A percentile compares a stretch with the other conserved stretches of the same genome.
These are phyloP conservation scores for Muscina levida DNA, from an alignment of 2,888 invertebrate genomes.

Conservation along the genomic window DNA sequence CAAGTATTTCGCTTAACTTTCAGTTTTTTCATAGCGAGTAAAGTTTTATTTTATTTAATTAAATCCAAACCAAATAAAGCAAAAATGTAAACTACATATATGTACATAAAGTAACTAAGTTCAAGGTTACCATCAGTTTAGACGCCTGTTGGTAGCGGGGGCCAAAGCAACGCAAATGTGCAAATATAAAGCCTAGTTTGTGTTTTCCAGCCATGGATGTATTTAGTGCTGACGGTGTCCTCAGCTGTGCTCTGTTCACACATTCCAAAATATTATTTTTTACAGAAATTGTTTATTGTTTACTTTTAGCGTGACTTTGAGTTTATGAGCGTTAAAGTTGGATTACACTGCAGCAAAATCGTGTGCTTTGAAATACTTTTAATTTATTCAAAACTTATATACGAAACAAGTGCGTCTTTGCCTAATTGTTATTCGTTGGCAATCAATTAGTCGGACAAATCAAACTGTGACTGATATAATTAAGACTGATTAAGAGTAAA, in stretches of 20 bases:
- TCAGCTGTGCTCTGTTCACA: too few species aligned
- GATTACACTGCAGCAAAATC: too few species aligned
- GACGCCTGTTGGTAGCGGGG: background rate
- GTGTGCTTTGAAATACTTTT: too few species aligned
- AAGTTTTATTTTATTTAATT: background rate
- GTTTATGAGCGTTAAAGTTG: background rate
- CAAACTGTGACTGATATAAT: too few species aligned
- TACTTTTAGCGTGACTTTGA: background rate
- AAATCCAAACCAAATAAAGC: background rate
- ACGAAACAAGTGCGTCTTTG: too few species aligned
- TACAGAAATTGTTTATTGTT: background rate
- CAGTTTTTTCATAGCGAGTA: constrained; percentile 1
- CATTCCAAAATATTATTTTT: constrained; percentile 10
- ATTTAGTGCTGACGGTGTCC: background rate
- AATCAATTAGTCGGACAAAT: too few species aligned
- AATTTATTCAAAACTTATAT: too few species aligned
- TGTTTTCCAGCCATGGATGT: background rate
- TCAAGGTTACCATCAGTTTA: constrained; percentile 31
- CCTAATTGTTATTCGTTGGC: too few species aligned
- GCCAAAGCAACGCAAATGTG: background rate
- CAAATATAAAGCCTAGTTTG: constrained; percentile 31
- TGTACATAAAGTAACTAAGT: constrained; percentile 24
- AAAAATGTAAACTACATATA: background rate
- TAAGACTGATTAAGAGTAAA: too few species aligned
- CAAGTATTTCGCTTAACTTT: constrained; percentile 35